Conservation (phyloP, 2,888 invertebrate genomes). For the Peribatodes rhomboidaria region DNA sequence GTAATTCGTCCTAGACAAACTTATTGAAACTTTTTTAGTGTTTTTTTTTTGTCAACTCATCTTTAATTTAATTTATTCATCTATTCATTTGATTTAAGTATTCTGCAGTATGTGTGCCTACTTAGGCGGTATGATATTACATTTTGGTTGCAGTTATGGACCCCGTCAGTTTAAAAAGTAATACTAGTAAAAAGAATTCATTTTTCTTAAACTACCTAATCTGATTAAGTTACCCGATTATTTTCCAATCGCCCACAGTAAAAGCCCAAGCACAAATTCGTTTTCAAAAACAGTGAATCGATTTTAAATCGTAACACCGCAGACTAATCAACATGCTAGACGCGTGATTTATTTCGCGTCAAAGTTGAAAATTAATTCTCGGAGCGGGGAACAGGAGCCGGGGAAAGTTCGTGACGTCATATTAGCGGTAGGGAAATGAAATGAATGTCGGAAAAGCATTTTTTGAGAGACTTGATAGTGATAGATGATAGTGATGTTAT, state of each 20-base stretch:
- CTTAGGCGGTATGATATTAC: too few species aligned
- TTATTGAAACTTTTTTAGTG: too few species aligned
- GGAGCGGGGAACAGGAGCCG: conserved; percentile 49
- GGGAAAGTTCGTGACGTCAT: conserved; percentile 36
- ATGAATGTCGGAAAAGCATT: conserved; percentile 14
- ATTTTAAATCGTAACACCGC: conserved; percentile 64
- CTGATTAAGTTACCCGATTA: too few species aligned
- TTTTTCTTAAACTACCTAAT: too few species aligned
- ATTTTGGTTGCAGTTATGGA: too few species aligned
- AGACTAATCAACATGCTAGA: conserved; percentile 74
- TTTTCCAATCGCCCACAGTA: neutral
- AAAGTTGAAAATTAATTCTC: conserved; percentile 82
- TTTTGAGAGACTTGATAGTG: neutral
- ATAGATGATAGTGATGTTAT: neutral
- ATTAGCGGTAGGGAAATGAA: conserved; percentile 26
- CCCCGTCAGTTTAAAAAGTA: too few species aligned
- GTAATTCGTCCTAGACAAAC: too few species aligned
- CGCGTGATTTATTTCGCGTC: conserved; percentile 77
- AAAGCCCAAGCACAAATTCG: conserved; percentile 45
- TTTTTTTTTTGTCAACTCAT: too few species aligned
- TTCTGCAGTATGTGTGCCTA: too few species aligned
- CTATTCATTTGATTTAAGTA: too few species aligned
- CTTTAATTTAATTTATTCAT: too few species aligned
- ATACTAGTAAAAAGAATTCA: too few species aligned
- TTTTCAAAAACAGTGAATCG: conserved; percentile 59